These are phyloP conservation scores for Andrena marginata DNA, from an alignment of 2,888 invertebrate species.

Conservation along the genomic window DNA sequence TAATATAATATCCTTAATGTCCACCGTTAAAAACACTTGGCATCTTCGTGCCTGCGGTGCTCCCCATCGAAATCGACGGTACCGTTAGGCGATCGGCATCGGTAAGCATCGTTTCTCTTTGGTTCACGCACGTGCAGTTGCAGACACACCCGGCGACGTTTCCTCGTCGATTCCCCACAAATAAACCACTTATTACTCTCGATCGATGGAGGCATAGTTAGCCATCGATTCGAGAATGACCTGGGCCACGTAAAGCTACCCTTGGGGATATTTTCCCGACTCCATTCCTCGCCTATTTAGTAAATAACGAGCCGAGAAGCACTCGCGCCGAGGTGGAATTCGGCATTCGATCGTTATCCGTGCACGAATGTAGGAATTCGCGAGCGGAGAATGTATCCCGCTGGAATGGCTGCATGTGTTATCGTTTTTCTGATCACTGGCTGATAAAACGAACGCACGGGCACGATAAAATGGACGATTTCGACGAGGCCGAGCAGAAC, in stretches of 20 bases:
- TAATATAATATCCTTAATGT: not conserved
- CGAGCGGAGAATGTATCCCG: not conserved
- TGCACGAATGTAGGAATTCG: not conserved
- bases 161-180: slow-evolving; percentile 6
- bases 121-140: slow-evolving; percentile 47
- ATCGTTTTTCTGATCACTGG: not conserved
- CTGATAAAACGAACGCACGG: not conserved
- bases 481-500: slow-evolving; percentile 15
- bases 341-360: not conserved
- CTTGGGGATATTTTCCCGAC: not conserved
- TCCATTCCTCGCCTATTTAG: not conserved
- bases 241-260: not conserved
- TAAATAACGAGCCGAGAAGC: not conserved
- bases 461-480: not conserved
- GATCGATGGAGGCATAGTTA: slow-evolving; percentile 13
- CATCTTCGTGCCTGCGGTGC: not conserved
- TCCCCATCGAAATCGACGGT: slow-evolving; percentile 33
- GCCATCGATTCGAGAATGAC: not conserved
- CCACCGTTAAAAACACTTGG: not conserved
- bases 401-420: not conserved
- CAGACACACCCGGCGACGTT: slow-evolving; percentile 50
- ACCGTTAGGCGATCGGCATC: slow-evolving; percentile 59
- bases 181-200: slow-evolving; percentile 36
- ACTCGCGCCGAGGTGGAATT: not conserved
- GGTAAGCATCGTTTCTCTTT: slow-evolving; percentile 40